Evolutionary conservation across 2,888 invertebrate genomes (phyloP).

Genomic region (Athetis lepigone): DNA sequence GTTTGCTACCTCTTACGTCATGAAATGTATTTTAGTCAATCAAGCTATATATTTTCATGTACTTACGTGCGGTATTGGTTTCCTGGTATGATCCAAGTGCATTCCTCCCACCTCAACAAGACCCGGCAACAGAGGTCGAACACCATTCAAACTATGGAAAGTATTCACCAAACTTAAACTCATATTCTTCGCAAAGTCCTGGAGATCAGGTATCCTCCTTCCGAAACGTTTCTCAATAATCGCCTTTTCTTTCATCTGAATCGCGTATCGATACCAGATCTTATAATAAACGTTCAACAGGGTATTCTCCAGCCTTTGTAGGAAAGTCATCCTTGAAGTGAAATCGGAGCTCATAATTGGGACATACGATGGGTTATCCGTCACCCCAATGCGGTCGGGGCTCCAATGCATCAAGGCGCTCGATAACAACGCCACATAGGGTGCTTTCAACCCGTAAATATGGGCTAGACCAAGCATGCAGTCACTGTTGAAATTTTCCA

Average conservation of each 20-base stretch:
- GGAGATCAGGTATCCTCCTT: constrained; percentile 85
- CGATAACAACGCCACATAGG: constrained; percentile 90
- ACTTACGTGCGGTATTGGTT: constrained; percentile 86
- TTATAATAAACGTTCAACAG: constrained; percentile 74
- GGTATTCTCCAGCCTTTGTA: constrained; percentile 85
- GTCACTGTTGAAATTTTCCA: constrained; percentile 92
- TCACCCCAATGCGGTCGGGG: constrained; percentile 81
- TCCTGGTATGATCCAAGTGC: constrained; percentile 84
- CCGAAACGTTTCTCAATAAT: constrained; percentile 86
- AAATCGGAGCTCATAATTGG: constrained; percentile 89
- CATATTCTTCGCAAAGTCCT: constrained; percentile 87
- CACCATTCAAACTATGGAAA: constrained; percentile 91
- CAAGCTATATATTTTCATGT: constrained; percentile 9
- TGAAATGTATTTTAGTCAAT: not conserved
- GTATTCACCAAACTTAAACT: constrained; percentile 91
- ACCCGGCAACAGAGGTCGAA: constrained; percentile 89
- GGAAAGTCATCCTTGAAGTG: constrained; percentile 86
- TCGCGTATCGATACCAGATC: constrained; percentile 77
- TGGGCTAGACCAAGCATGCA: constrained; percentile 92
- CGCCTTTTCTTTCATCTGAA: constrained; percentile 78
- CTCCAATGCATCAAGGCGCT: constrained; percentile 91
- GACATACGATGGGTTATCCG: constrained; percentile 88
- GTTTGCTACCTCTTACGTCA: not conserved
- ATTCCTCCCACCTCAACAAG: constrained; percentile 92
- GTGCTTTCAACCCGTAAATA: constrained; percentile 87